These are phyloP conservation scores for Acrossocheilus wenchowensis DNA, from an alignment of 2,797 vertebrate species.

Conservation along the genomic window DNA sequence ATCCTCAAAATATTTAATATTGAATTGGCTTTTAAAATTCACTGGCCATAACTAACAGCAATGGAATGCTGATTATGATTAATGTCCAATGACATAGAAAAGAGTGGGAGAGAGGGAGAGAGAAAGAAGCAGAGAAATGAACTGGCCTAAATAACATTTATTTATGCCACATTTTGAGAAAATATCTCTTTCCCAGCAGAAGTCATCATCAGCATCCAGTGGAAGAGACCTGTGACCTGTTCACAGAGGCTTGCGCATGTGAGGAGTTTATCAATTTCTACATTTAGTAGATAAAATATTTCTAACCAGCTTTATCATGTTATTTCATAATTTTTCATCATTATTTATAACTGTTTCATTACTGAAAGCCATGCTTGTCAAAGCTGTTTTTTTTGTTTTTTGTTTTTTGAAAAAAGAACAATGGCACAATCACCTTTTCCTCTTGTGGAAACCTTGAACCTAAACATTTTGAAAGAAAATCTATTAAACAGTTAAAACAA, in stretches of 20 bases:
- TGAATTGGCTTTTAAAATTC: slow-evolving; percentile 57
- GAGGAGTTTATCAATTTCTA: not conserved
- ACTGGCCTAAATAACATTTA: slow-evolving; percentile 48
- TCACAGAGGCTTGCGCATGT: not conserved
- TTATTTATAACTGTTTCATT: not conserved
- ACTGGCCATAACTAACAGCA: slow-evolving; percentile 47
- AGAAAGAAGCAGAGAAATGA: slow-evolving; percentile 39
- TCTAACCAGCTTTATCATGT: not conserved
- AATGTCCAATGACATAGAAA: slow-evolving; percentile 52
- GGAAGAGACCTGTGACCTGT: not conserved
- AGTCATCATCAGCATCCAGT: slow-evolving; percentile 34
- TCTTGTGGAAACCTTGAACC: not conserved
- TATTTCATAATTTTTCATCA: not conserved
- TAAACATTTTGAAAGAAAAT: not conserved
- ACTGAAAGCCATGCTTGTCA: not conserved
- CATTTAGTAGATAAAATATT: not conserved
- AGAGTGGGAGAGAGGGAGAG: slow-evolving; percentile 19
- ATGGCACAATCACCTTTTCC: not conserved
- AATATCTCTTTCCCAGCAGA: slow-evolving; percentile 38
- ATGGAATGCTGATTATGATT: slow-evolving; percentile 51
- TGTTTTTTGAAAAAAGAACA: not conserved
- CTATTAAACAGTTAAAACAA: not conserved
- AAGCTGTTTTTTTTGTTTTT: not conserved
- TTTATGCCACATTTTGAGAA: slow-evolving; percentile 46
- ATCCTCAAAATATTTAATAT: slow-evolving; percentile 54